Base-by-base conservation (phyloP, 2,797 vertebrate genomes). In the Delichon dasypus region DNA sequence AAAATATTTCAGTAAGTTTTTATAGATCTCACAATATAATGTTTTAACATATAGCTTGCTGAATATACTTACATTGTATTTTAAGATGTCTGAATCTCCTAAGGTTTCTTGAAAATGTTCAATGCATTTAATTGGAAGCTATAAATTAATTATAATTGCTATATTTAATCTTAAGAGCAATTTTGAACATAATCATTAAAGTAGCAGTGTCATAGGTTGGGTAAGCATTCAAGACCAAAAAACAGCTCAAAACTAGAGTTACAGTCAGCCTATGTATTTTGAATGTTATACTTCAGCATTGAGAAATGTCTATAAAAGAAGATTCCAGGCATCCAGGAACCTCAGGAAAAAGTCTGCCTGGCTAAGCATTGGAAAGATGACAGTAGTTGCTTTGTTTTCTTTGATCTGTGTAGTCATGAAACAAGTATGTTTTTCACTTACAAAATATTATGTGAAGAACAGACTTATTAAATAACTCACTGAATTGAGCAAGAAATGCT, bases 401-500 rank as follows among this genome's bases (percentile, higher is more conserved):
- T 85, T 86, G 7, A 48, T 66, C 36, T 77, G 2, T 57, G 9
- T 66, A 82, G 47, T 38, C 40, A 73, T 40, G 17, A 82, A 89
- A 71, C 0, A 1, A 85, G 40, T 64, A n/a, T 10, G 4, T 9
- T 80, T 85, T 71, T 74, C 10, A 17, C 16, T 80, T 85, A 54
- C 26, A 47, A 94, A 92, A 62, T 88, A 66, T 36, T 81, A 70
- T 26, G 17, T 20, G 38, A 89, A 89, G 19, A 66, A 40, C n/a
- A 1, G 2, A 20, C 7, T 81, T 85, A 47, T 9, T 76, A 1
- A 94, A 75, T 62, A 85, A 26, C 29, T 72, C 36, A 58, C 17
- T 57, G 57, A 80, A 71, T 3, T 64, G 21, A 83, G 40, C 40
- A 88, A 54, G 45, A 92, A 70, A 21, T 50, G 5, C 19, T 68